phyloP scores from a whole-genome alignment of 2,797 vertebrate genomes.

The Synaphobranchus kaupii region DNA sequence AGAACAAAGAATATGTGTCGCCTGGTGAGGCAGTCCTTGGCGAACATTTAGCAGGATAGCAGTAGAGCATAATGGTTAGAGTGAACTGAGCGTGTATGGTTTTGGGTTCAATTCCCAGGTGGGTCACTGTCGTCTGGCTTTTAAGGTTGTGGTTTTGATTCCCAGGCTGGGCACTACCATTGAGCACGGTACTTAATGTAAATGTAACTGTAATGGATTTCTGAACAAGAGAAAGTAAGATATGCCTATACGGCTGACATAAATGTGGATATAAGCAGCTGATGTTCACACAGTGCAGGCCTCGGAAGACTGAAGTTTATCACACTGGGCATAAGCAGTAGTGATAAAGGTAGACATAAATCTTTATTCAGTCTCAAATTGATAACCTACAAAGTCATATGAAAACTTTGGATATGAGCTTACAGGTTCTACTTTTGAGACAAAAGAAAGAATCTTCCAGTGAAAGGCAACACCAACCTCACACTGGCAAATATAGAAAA shows the following conservation, averaged over 20 bases:
- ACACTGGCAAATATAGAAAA: neutral
- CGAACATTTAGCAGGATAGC: neutral
- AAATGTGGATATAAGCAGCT: neutral
- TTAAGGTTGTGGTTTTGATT: neutral
- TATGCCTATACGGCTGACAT: neutral
- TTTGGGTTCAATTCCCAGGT: neutral
- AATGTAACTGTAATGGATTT: neutral
- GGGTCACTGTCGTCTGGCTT: neutral
- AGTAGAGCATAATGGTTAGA: too few species aligned
- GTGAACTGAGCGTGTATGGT: neutral
- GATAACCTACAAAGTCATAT: neutral
- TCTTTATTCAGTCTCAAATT: neutral
- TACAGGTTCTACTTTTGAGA: too few species aligned
- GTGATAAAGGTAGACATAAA: neutral
- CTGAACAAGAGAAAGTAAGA: neutral
- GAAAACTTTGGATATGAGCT: too few species aligned
- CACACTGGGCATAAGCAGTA: neutral
- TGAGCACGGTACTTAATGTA: too few species aligned
- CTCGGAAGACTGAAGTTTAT: neutral
- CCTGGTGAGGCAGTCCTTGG: neutral
- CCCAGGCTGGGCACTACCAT: too few species aligned
- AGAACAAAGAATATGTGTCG: conserved; percentile 12
- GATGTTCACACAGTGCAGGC: neutral
- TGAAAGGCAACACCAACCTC: neutral
- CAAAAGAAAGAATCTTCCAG: neutral